These are phyloP conservation scores for Aspiorhynchus laticeps DNA, from an alignment of 2,113 vertebrate species.

Conservation along the genomic window DNA sequence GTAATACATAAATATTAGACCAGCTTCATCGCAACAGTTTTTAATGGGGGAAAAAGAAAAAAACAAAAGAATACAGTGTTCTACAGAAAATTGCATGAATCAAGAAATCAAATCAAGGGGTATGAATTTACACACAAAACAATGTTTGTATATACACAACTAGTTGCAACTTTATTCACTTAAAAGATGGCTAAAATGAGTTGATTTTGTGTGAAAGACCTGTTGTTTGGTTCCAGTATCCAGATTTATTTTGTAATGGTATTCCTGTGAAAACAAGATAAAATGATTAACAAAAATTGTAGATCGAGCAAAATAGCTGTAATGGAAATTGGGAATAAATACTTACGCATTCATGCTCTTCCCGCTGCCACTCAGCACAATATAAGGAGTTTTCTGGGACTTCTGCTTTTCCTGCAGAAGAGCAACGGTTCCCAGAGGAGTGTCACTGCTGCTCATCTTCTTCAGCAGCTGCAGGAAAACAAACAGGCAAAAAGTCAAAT, in stretches of 20 bases:
- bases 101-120: neutral
- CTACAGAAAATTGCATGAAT: neutral
- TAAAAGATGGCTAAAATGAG: neutral
- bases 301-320: neutral
- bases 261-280: constrained; percentile 53
- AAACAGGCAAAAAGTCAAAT: neutral
- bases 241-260: constrained; percentile 63
- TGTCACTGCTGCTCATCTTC: constrained; percentile 95
- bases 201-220: neutral
- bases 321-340: neutral
- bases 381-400: constrained; percentile 92
- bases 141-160: constrained; percentile 20
- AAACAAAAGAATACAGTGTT: neutral
- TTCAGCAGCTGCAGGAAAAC: constrained; percentile 81
- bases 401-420: constrained; percentile 96
- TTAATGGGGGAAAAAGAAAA: constrained; percentile 32
- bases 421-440: constrained; percentile 88
- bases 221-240: neutral
- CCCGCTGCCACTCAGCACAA: constrained; percentile 91
- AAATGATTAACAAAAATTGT: neutral
- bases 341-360: constrained; percentile 93
- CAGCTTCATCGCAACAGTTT: neutral
- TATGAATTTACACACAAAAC: constrained; percentile 24
- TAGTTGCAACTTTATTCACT: constrained; percentile 2
- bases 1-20: neutral